Base-by-base conservation (phyloP, 2,888 invertebrate genomes). In the Pachliopta kotzebuea region DNA sequence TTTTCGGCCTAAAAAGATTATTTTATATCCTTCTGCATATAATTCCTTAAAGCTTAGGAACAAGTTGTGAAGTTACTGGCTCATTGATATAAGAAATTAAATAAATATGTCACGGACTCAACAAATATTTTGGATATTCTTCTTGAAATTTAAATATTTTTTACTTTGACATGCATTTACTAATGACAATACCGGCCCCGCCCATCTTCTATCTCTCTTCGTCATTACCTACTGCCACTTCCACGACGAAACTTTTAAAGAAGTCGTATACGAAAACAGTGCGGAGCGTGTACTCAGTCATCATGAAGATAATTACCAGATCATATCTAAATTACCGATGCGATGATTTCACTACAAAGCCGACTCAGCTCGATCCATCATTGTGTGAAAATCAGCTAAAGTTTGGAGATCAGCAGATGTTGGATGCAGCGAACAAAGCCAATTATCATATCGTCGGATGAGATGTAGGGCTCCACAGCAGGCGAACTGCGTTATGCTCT, bases 391-490 rank as follows among this genome's bases (percentile, higher is more conserved):
- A 55, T 57, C 42, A 56, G 9, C 55, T 61, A 55, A 56, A 29
- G 23, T 20, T 49, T 52, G 58, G 57, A 60, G 69, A 54, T 71
- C 67, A 65, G 56, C 45, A 26, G 66, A 70, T 67, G 60, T 66
- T 68, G 65, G 56, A 55, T 23, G 53, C 60, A 63, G 59, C 64
- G 63, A 63, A 58, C 56, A 56, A 52, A 69, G 68, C 60, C 69
- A 69, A 75, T 75, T 74, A 75, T 73, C 72, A 73, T 74, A 76
- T 77, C 74, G 70, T 23, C 21, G 69, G 64, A 60, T 65, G 67
- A 73, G 73, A 75, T 76, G 73, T 75, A 75, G 76, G 73, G 74
- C 78, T 79, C 76, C 77, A 80, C 74, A 80, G 76, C 75, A 74
- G 73, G 67, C 75, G 76, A 73, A 67, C 73, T 72, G 73, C 71